Base-by-base conservation (phyloP, 2,888 invertebrate genomes). In the Pharmacophagus antenor region DNA sequence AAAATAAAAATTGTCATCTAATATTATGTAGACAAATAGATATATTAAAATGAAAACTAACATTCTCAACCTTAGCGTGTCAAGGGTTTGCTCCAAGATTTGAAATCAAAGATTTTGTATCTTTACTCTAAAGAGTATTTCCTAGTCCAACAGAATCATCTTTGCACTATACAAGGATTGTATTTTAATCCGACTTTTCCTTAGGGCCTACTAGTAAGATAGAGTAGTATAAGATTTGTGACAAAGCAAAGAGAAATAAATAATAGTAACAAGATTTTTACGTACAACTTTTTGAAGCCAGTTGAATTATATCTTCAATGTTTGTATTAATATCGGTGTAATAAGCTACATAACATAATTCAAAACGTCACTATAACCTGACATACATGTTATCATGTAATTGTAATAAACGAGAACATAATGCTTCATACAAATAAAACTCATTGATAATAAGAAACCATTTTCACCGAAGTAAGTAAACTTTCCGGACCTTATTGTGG, bases 401-500 rank as follows among this genome's bases (percentile, higher is more conserved):
- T 27, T 7, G 10, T 27, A 27, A 10, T 10, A 10, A 27, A 10
- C 27, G 12, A 2, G 2, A 31, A 12, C 10, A 2, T 12, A 31
- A 31, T 10, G 2, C 10, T 12, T 15, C 31, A 10, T 12, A 8
- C 3, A 31, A 12, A n/a, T n/a, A n/a, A 44, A 22, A 18, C 22
- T 42, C 2, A 12, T 51, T 51, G 12, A 25, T 53, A 23, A 2
- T 53, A 7, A 25, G 12, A 17, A 37, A 22, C 50, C 51, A 31
- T 42, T 48, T 23, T 21, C 49, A 23, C 22, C 31, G 18, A 18
- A 23, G 23, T 23, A 47, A 55, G 51, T 42, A 27, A 37, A 51
- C 59, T 54, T 49, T 44, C 48, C 44, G 54, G 49, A 44, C 54
- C 53, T 12, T 20, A 48, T 48, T 59, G 27, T 51, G 55, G 23